Conservation (phyloP, 2,113 vertebrate genomes). For the Vimba vimba region DNA sequence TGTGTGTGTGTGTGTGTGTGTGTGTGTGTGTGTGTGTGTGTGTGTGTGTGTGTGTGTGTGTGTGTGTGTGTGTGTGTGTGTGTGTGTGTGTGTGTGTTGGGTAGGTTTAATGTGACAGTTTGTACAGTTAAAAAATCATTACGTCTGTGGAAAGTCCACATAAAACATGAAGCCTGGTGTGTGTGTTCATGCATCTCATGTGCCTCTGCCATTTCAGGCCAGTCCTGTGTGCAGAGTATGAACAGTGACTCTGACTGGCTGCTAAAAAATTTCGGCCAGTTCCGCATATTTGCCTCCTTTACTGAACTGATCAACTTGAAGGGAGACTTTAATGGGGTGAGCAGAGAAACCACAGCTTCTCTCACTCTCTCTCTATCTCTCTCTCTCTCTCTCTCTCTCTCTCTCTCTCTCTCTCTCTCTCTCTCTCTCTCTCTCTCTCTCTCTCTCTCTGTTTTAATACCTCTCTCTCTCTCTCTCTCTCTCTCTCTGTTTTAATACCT, state of each 20-base stretch:
- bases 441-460: too few species aligned
- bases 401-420: constrained; percentile 2
- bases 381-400: background rate
- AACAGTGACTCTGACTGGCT: constrained; percentile 61
- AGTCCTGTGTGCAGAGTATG: constrained; percentile 50
- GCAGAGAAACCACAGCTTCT: too few species aligned
- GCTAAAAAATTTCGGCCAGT: constrained; percentile 58
- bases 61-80: background rate
- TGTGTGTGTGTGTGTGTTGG: background rate
- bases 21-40: background rate
- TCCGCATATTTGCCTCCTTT: constrained; percentile 53
- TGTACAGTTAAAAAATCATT: background rate
- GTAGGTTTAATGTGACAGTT: background rate
- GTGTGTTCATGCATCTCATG: background rate
- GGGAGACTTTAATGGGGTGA: constrained; percentile 66
- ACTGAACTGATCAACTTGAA: constrained; percentile 59
- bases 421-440: background rate
- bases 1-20: background rate
- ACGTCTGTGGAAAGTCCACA: too few species aligned
- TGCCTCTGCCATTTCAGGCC: constrained; percentile 46
- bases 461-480: background rate
- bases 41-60: background rate
- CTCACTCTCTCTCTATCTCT: background rate
- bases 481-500: too few species aligned
- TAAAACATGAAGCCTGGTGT: background rate